These are phyloP conservation scores for Anastrepha obliqua DNA, from an alignment of 1,140 invertebrate genomes.

Conservation along the genomic window DNA sequence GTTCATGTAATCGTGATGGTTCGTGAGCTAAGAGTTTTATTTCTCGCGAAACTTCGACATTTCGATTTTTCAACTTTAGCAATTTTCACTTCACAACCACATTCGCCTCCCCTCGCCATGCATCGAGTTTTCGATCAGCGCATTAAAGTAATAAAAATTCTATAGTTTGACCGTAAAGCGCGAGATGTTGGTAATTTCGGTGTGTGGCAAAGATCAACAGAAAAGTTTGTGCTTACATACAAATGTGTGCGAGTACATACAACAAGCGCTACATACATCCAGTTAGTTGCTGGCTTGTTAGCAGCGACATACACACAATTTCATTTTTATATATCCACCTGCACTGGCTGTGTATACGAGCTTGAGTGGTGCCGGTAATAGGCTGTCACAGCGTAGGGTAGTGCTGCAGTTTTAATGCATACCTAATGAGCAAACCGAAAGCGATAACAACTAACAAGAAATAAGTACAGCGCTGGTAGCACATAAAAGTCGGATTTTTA, in stretches of 20 bases:
- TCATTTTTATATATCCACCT: too few relatives aligned
- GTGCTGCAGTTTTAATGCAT: slow-evolving; percentile 7
- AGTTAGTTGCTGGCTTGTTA: too few relatives aligned
- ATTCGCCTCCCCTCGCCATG: background rate
- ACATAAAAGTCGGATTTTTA: background rate
- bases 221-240: background rate
- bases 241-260: background rate
- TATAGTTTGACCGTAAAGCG: background rate
- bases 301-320: too few relatives aligned
- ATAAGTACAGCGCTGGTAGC: background rate
- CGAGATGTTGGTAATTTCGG: background rate
- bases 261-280: too few relatives aligned
- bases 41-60: background rate
- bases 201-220: background rate
- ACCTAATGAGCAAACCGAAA: slow-evolving; percentile 2
- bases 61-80: slow-evolving; percentile 18
- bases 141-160: background rate
- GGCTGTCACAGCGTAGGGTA: background rate
- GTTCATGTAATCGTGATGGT: background rate
- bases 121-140: too few relatives aligned
- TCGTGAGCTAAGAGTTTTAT: background rate
- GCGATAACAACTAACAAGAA: background rate
- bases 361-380: background rate
- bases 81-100: background rate
- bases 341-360: background rate